A percentile compares a stretch with the other conserved stretches of the same genome.
Conservation (phyloP, 2,888 invertebrate genomes). For the Eustalomyia histrio region DNA sequence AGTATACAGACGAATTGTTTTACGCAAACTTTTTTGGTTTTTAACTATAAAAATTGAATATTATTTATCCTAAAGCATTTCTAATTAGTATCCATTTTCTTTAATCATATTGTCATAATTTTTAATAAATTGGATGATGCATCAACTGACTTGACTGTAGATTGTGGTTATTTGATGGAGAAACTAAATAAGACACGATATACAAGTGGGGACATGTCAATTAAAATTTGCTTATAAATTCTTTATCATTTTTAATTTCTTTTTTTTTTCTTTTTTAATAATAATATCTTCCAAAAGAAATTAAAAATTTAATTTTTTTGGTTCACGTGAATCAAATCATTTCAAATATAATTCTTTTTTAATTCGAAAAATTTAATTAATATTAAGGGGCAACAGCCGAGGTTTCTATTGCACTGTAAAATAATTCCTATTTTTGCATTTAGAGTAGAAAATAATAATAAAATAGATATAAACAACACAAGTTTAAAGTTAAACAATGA, state of each 20-base stretch:
- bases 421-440: too few species aligned
- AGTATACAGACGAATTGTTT: conserved; percentile 10
- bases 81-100: not conserved
- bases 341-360: too few species aligned
- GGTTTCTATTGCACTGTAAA: too few species aligned
- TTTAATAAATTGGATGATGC: conserved; percentile 46
- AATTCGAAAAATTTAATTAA: too few species aligned
- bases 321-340: too few species aligned
- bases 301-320: too few species aligned
- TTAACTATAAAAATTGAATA: not conserved
- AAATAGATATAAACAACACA: not conserved
- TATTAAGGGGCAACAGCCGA: too few species aligned
- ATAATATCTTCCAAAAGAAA: too few species aligned
- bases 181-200: conserved; percentile 5
- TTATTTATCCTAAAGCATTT: not conserved
- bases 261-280: too few species aligned
- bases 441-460: not conserved
- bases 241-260: too few species aligned
- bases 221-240: too few species aligned
- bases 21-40: conserved; percentile 13
- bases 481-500: conserved; percentile 9
- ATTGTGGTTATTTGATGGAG: not conserved
- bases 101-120: conserved; percentile 24
- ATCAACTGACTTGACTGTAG: conserved; percentile 8
- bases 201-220: not conserved